Conservation (phyloP, 2,888 invertebrate species). For the Standfussiana lucernea region DNA sequence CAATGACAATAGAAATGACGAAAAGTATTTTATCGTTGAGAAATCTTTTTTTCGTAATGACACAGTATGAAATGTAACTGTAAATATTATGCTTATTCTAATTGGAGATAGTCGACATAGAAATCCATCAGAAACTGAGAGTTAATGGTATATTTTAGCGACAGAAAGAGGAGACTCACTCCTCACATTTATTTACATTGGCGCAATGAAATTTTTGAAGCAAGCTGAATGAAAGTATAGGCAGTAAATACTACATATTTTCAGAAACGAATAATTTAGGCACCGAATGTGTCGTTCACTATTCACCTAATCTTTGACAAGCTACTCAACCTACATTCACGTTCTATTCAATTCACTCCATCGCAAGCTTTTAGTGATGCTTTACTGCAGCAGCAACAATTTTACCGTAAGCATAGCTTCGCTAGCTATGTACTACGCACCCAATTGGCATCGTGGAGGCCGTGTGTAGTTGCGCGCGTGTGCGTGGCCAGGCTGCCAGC, state of each 20-base stretch:
- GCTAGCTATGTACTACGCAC: conserved; percentile 44
- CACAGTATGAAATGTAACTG: not conserved
- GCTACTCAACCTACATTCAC: conserved; percentile 13
- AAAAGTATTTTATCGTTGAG: conserved; percentile 10
- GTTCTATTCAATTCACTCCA: not conserved
- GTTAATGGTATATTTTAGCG: not conserved
- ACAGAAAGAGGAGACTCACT: not conserved
- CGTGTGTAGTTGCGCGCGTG: conserved; percentile 62
- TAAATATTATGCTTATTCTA: not conserved
- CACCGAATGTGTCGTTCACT: not conserved
- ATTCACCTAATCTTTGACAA: conserved; percentile 17
- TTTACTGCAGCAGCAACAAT: not conserved
- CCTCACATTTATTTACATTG: not conserved
- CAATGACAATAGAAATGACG: conserved; percentile 15
- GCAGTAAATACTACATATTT: not conserved
- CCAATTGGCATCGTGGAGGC: conserved; percentile 62
- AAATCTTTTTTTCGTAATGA: conserved; percentile 17
- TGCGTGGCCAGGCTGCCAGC: conserved; percentile 68
- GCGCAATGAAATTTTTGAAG: not conserved
- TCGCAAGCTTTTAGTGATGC: conserved; percentile 10
- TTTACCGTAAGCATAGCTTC: conserved; percentile 37
- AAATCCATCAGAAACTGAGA: not conserved
- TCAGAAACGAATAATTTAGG: not conserved
- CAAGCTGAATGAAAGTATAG: not conserved
- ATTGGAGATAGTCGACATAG: not conserved